Evolutionary conservation across 2,113 vertebrate genomes (phyloP).

Genomic region (Tringa solitaria): DNA sequence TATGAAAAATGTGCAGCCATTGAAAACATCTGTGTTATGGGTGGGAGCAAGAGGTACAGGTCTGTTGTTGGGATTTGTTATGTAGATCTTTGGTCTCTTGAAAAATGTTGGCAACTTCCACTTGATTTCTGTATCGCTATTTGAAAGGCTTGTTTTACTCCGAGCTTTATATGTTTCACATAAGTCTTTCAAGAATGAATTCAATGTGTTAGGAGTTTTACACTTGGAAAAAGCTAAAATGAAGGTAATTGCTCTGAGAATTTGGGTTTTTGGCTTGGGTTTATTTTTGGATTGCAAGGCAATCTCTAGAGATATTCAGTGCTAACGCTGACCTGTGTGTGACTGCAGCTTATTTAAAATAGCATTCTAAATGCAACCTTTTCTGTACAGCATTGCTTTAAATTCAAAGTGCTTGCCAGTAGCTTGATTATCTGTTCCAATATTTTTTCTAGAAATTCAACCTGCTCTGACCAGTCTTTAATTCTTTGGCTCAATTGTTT

Average conservation of each 20-base stretch:
- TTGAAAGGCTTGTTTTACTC: neutral
- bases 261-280: neutral
- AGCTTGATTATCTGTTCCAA: neutral
- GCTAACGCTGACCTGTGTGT: neutral
- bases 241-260: conserved; percentile 23
- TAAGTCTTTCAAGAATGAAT: neutral
- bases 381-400: neutral
- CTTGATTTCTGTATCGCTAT: neutral
- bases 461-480: neutral
- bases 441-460: neutral
- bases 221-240: neutral
- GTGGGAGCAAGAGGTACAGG: neutral
- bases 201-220: neutral
- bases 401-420: neutral
- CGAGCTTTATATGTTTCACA: neutral
- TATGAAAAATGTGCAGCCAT: neutral
- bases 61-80: neutral
- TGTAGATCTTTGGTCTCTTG: neutral
- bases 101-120: neutral
- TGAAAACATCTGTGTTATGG: neutral
- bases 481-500: neutral
- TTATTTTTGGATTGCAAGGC: neutral
- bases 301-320: neutral
- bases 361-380: neutral
- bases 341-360: conserved; percentile 31